These are phyloP conservation scores for Cynodonichthys magdalenae DNA, from an alignment of 2,797 vertebrate species.

Conservation along the genomic window DNA sequence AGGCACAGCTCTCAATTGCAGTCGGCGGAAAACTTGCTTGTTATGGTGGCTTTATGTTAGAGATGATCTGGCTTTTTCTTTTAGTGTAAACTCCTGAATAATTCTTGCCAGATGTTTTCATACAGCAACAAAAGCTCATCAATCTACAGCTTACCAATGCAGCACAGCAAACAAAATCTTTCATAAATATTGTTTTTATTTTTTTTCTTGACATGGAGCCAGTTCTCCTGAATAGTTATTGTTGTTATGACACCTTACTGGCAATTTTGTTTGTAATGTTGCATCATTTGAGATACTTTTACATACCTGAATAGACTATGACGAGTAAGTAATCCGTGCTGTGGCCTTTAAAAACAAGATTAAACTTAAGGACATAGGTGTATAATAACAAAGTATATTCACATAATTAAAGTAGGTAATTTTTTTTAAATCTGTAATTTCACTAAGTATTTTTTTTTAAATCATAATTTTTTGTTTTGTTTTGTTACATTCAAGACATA, in stretches of 20 bases:
- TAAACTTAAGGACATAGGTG: not conserved
- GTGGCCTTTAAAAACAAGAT: constrained; percentile 1
- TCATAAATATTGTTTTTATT: constrained; percentile 36
- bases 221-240: constrained; percentile 8
- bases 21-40: constrained; percentile 29
- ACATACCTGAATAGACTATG: constrained; percentile 22
- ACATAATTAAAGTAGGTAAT: too few species aligned
- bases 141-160: constrained; percentile 3
- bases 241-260: constrained; percentile 15
- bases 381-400: too few species aligned
- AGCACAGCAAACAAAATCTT: constrained; percentile 13
- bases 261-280: constrained; percentile 7
- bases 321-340: constrained; percentile 8
- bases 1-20: constrained; percentile 24
- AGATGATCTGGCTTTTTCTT: constrained; percentile 29
- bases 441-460: too few species aligned
- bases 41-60: constrained; percentile 27
- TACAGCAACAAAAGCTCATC: not conserved
- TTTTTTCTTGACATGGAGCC: not conserved
- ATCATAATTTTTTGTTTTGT: too few species aligned
- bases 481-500: too few species aligned
- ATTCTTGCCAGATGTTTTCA: constrained; percentile 10
- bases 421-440: too few species aligned
- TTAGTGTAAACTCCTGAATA: constrained; percentile 18
- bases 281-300: constrained; percentile 5